Base-by-base conservation (phyloP, 2,113 vertebrate genomes). In the Cervus canadensis region DNA sequence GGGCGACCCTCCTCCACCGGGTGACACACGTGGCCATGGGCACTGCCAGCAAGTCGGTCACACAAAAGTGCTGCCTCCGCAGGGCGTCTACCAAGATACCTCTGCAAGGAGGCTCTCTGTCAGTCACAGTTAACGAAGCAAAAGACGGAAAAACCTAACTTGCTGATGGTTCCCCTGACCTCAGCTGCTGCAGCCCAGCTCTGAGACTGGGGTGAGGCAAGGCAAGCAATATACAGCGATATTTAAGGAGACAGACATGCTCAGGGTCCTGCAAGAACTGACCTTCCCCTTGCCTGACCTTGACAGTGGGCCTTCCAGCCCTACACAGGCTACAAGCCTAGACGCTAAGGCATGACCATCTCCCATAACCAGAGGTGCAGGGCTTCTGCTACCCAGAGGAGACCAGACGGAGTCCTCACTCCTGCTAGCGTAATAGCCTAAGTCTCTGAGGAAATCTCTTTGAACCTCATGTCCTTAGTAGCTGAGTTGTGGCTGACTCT, bases 1-100 rank as follows among this genome's bases (percentile, higher is more conserved):
- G 95, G 93, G 83, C 7, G 40, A 91, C 96, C 56, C 33, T 82
- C 93, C 94, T 96, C 91, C 33, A 85, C 82, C 21, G 91, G 59
- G 28, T 74, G 59, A 67, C 81, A 43, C 10, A 48, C 4, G 1
- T 7, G 85, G 97, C 54, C 94, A 1, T 26, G 52, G 91, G 96
- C 76, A 45, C 10, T 5, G 36, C 92, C 10, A 43, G 30, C 93
- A 26, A 23, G 52, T 88, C 86, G 16, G 52, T 52, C 78, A 7
- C 54, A 10, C 25, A 14, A 1, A 92, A 94, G 59, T 5, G 30
- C 40, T 92, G 92, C 84, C 54, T 96, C 95, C 79, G 64, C 78
- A 87, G 83, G 56, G 89, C 62, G 59, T 92, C 62, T 52, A 87
- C 19, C 79, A 40, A 89, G 43, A 30, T 12, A 26, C 21, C 87